These are phyloP conservation scores for Cerastoderma edule DNA, from an alignment of 2,888 invertebrate species.

Conservation along the genomic window DNA sequence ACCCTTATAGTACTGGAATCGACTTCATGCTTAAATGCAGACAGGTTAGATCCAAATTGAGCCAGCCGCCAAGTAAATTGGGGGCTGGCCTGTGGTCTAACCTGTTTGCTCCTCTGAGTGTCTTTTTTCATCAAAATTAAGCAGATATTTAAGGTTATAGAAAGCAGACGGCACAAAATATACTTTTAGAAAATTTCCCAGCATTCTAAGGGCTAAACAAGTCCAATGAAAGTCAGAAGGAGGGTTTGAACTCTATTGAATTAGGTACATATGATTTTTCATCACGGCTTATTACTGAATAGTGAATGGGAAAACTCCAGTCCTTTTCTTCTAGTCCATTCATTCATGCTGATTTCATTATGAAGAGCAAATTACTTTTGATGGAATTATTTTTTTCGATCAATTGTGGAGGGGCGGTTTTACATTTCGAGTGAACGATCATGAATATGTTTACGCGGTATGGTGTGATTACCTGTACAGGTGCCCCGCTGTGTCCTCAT, in stretches of 20 bases:
- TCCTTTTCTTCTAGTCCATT: slow-evolving; percentile 45
- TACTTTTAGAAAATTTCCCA: too few relatives aligned
- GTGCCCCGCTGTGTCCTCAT: slow-evolving; percentile 36
- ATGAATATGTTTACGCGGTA: slow-evolving; percentile 30
- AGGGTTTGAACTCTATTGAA: slow-evolving; percentile 17
- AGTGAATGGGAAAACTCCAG: slow-evolving; percentile 4
- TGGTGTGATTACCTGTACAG: slow-evolving; percentile 41
- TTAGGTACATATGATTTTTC: slow-evolving; percentile 28
- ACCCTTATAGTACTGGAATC: too few relatives aligned
- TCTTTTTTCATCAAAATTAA: too few relatives aligned
- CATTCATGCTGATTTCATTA: slow-evolving; percentile 53
- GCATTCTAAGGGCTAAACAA: too few relatives aligned
- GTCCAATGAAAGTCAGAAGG: too few relatives aligned
- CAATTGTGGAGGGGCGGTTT: slow-evolving; percentile 39
- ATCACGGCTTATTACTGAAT: slow-evolving; percentile 17
- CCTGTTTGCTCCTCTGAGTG: too few relatives aligned
- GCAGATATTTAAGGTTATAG: too few relatives aligned
- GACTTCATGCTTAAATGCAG: too few relatives aligned
- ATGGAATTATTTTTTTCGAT: slow-evolving; percentile 45
- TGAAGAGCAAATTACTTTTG: slow-evolving; percentile 57
- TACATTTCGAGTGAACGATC: slow-evolving; percentile 45
- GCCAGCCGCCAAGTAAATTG: too few relatives aligned
- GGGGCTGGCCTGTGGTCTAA: too few relatives aligned
- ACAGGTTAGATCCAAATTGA: too few relatives aligned
- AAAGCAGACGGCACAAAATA: too few relatives aligned